These are phyloP conservation scores for Carettochelys insculpta DNA, from an alignment of 2,113 vertebrate species.

Conservation along the genomic window DNA sequence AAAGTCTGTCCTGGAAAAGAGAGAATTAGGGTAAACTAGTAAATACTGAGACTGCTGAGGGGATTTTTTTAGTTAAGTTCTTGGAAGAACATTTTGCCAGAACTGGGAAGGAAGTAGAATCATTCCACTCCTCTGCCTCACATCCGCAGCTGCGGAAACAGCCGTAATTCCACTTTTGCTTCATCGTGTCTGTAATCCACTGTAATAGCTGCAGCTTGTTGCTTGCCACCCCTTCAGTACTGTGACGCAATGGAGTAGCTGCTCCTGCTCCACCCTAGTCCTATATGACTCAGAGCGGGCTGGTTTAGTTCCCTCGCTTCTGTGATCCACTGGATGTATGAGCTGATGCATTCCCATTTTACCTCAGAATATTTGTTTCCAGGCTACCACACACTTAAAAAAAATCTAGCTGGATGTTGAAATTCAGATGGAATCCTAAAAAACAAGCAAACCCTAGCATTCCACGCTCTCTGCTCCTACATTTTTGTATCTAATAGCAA, in stretches of 20 bases:
- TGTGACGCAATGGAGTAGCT: background rate
- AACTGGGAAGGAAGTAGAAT: background rate
- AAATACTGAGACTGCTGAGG: background rate
- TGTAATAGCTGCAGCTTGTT: background rate
- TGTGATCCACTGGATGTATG: background rate
- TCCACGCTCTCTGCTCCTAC: background rate
- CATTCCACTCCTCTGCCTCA: background rate
- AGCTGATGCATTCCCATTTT: background rate
- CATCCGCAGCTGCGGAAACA: background rate
- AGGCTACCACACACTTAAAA: background rate
- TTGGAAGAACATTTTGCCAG: background rate
- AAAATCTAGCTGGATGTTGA: background rate
- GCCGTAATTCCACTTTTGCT: background rate
- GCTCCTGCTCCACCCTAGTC: fast-evolving
- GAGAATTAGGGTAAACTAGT: background rate
- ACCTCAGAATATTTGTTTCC: background rate
- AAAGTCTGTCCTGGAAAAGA: background rate
- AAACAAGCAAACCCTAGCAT: no score
- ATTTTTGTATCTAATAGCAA: background rate
- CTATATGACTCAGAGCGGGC: constrained; percentile 7
- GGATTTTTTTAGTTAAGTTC: background rate
- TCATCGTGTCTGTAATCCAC: background rate
- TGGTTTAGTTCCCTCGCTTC: constrained; percentile 32
- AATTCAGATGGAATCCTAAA: background rate
- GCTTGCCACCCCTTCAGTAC: background rate